These are phyloP conservation scores for Marmota monax DNA, from an alignment of 2,113 vertebrate species.

Conservation along the genomic window DNA sequence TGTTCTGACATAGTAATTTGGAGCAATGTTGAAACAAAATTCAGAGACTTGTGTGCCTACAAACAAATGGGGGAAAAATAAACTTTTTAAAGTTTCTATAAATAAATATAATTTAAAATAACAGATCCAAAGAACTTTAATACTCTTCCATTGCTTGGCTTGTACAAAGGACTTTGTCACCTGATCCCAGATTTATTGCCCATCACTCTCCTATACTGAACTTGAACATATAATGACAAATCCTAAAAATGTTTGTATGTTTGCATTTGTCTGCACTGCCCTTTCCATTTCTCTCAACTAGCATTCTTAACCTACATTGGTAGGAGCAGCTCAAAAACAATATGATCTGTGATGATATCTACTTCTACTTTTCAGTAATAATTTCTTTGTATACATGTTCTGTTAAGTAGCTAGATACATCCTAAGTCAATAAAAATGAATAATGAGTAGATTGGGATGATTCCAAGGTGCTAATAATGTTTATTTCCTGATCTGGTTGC, in stretches of 20 bases:
- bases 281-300: neutral
- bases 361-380: constrained; percentile 22
- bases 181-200: neutral
- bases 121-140: neutral
- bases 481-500: neutral
- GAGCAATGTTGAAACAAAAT: constrained; percentile 97
- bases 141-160: constrained; percentile 16
- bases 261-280: neutral
- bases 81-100: constrained; percentile 67
- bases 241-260: constrained; percentile 1
- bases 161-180: neutral
- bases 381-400: neutral
- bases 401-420: neutral
- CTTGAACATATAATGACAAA: neutral
- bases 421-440: constrained; percentile 28
- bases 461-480: neutral
- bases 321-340: neutral
- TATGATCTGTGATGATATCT: neutral
- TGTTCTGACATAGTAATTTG: constrained; percentile 99
- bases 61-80: constrained; percentile 65
- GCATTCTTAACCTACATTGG: constrained; percentile 1
- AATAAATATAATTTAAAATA: constrained; percentile 37
- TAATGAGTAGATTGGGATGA: neutral
- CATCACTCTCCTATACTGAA: neutral
- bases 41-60: constrained; percentile 96